These are phyloP conservation scores for Isichthys henryi DNA, from an alignment of 2,113 vertebrate species.

Conservation along the genomic window DNA sequence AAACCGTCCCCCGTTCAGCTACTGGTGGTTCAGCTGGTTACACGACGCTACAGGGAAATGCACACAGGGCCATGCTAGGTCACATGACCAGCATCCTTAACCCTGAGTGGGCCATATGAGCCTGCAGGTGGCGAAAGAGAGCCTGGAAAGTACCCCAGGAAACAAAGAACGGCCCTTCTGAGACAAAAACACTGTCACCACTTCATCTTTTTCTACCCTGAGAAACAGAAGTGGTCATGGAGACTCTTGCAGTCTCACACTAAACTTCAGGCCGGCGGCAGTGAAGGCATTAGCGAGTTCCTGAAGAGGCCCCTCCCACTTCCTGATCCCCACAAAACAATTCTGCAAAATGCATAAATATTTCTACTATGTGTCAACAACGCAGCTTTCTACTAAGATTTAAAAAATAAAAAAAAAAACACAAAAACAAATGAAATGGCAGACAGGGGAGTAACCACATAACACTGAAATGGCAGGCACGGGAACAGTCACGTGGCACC, in stretches of 20 bases:
- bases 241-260: background rate
- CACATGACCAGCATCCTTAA: background rate
- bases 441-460: background rate
- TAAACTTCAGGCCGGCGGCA: background rate
- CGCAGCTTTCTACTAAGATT: background rate
- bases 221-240: background rate
- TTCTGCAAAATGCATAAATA: background rate
- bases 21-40: background rate
- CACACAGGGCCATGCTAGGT: background rate
- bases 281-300: background rate
- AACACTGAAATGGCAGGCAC: background rate
- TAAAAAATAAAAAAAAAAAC: background rate
- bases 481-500: background rate
- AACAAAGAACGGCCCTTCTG: background rate
- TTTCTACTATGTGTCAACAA: background rate
- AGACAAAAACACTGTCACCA: background rate
- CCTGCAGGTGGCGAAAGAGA: background rate
- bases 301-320: background rate
- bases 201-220: background rate
- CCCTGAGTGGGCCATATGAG: background rate
- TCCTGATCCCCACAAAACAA: background rate
- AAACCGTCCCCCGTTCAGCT: background rate
- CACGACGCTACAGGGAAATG: background rate
- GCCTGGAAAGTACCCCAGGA: background rate
- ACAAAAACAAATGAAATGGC: background rate